Conservation (phyloP, 1,140 invertebrate species). For the Atta colombica region DNA sequence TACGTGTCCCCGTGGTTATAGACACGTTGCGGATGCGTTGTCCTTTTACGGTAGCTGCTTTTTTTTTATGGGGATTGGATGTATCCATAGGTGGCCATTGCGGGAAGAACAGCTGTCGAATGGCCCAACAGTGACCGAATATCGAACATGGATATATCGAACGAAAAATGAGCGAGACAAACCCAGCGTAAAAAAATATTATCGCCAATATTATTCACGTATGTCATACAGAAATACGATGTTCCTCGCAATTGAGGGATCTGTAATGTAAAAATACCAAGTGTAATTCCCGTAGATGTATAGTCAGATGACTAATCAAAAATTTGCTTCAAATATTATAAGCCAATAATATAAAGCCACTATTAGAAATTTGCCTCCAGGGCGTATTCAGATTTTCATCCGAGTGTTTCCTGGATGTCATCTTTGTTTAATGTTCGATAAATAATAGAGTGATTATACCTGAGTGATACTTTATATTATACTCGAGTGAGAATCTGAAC, state of each 20-base stretch:
- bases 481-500: no score
- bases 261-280: no score
- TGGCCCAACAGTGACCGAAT: conserved; percentile 7
- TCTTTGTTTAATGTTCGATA: no score
- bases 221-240: conserved; percentile 31
- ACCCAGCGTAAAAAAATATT: not conserved
- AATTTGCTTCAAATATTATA: no score
- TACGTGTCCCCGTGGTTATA: conserved; percentile 42
- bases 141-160: not conserved
- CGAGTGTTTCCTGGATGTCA: no score
- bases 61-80: not conserved
- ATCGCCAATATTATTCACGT: conserved; percentile 7
- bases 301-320: no score
- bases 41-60: conserved; percentile 42
- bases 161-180: not conserved
- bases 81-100: conserved; percentile 17
- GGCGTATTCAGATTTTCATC: no score
- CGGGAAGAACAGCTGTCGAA: conserved; percentile 34
- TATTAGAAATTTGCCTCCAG: no score
- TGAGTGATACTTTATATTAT: no score
- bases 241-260: conserved; percentile 11
- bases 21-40: conserved; percentile 45
- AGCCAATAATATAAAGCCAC: no score
- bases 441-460: no score
- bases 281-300: no score